Evolutionary conservation across 1,140 invertebrate genomes (phyloP).

Genomic region (Drosophila tropicalis): DNA sequence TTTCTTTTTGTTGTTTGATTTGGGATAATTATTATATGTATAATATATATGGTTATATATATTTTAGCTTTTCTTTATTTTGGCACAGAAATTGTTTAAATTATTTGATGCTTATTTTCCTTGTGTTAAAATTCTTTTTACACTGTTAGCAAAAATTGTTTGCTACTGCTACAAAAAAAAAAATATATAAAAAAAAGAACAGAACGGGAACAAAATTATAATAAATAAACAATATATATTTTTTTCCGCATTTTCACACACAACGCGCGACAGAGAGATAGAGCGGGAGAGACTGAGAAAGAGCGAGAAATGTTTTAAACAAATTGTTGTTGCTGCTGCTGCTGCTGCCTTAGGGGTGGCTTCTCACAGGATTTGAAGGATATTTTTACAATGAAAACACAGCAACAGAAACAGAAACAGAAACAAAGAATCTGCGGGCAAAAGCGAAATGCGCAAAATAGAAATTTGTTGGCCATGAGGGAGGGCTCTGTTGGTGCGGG

Average conservation of each 20-base stretch:
- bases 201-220: neutral
- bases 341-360: constrained; percentile 56
- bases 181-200: neutral
- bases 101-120: neutral
- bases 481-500: too few relatives aligned
- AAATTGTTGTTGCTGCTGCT: constrained; percentile 54
- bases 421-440: constrained; percentile 51
- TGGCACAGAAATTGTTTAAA: constrained; percentile 14
- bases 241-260: constrained; percentile 40
- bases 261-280: constrained; percentile 1
- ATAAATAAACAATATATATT: constrained; percentile 20
- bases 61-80: constrained; percentile 29
- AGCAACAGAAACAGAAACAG: constrained; percentile 53
- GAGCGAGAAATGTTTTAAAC: constrained; percentile 32
- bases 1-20: constrained; percentile 39
- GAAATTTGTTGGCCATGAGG: neutral
- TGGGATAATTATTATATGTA: constrained; percentile 14
- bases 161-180: constrained; percentile 5
- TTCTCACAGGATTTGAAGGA: constrained; percentile 53
- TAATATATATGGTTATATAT: constrained; percentile 19
- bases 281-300: neutral
- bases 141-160: constrained; percentile 17
- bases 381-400: constrained; percentile 63
- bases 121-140: neutral
- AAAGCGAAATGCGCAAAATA: constrained; percentile 73